Base-by-base conservation (phyloP, 2,797 vertebrate genomes). In the Peromyscus attwateri region DNA sequence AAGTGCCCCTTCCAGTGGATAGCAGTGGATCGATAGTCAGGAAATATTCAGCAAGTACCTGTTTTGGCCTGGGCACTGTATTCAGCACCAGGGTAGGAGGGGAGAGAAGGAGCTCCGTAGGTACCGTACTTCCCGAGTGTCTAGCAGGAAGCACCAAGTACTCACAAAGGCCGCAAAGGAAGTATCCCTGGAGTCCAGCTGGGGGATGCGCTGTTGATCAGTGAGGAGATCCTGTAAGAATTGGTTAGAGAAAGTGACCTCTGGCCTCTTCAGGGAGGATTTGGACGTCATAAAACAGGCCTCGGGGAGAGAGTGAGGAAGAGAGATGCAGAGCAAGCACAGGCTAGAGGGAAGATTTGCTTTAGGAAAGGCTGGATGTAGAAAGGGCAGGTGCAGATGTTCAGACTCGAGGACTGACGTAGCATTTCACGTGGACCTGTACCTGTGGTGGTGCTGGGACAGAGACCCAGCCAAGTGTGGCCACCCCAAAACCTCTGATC, bases 141-240 rank as follows among this genome's bases (percentile, higher is more conserved):
- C 29, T 76, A 62, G 17, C 19, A 10, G 71, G 46, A 84, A 17
- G 29, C 4, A 21, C 34, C 2, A 6, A 89, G 73, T 25, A 27
- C 37, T 1, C 8, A 3, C 2, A 0, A 2, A 0, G 49, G 34
- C 40, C 9, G 6, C n/a, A 25, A 40, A 77, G 25, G 5, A 34
- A 40, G 46, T 57, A 2, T 68, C 84, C 17, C 43, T 19, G 34
- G 68, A 64, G 27, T 64, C 89, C 62, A 71, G 73, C 73, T n/a
- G 23, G 40, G 84, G 76, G 46, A n/a, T 57, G n/a, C 19, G 9
- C 3, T 14, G 5, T 46, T 91, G 68, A 66, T 85, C 46, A 46
- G 52, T 5, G 29, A 62, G 21, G 6, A 9, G 27, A 16, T 83
- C 17, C 10, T 55, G 12, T 46, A 34, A 92, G 81, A 71, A 55